Evolutionary conservation across 2,113 vertebrate genomes (phyloP).

Genomic region (Aphyosemion australe): DNA sequence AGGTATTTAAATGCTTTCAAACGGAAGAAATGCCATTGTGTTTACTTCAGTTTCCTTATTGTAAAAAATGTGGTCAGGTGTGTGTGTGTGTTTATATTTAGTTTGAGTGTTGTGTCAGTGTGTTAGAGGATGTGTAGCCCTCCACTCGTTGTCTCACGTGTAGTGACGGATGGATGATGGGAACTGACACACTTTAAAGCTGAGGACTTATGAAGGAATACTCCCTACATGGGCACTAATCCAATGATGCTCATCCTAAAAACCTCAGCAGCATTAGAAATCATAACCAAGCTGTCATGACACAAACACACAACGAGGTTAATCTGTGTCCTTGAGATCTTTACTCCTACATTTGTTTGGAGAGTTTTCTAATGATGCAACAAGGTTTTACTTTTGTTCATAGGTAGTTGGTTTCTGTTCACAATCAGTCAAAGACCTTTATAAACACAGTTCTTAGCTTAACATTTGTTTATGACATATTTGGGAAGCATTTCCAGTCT

Average conservation of each 20-base stretch:
- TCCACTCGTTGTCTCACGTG: constrained; percentile 19
- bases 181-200: constrained; percentile 31
- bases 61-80: constrained; percentile 47
- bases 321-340: no score
- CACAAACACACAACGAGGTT: not conserved
- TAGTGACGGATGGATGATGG: not conserved
- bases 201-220: constrained; percentile 31
- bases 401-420: no score
- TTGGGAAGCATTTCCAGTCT: no score
- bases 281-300: not conserved
- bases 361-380: no score
- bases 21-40: constrained; percentile 34
- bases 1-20: not conserved
- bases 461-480: no score
- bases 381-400: no score
- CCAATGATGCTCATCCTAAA: not conserved
- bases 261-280: not conserved
- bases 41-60: constrained; percentile 41
- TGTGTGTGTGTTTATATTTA: constrained; percentile 40
- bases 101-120: constrained; percentile 19
- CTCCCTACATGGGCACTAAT: not conserved
- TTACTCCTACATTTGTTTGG: no score
- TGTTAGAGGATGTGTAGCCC: not conserved
- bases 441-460: no score
- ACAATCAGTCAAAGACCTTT: no score